Conservation (phyloP, 2,888 invertebrate genomes). For the Lithophane ornitopus region DNA sequence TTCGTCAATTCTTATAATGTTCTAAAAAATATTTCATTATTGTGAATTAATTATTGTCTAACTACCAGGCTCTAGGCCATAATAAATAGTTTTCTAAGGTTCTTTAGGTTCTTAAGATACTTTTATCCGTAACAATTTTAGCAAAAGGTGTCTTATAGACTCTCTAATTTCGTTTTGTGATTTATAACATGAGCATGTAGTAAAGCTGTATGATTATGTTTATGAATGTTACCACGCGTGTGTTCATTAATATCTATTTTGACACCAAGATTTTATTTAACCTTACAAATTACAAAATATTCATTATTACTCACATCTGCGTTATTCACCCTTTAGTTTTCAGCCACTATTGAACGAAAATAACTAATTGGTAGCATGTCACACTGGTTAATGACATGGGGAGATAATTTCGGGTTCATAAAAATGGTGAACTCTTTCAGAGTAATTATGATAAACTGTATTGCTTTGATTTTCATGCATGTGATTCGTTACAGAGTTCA, state of each 20-base stretch:
- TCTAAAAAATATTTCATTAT: not conserved
- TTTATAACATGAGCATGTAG: not conserved
- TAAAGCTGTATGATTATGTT: not conserved
- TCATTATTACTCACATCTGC: slow-evolving; percentile 36
- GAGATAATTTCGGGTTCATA: slow-evolving; percentile 60
- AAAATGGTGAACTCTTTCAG: slow-evolving; percentile 52
- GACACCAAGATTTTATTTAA: slow-evolving; percentile 23
- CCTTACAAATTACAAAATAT: slow-evolving; percentile 38
- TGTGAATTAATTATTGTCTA: not conserved
- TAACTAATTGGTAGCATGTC: slow-evolving; percentile 60
- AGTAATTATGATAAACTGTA: slow-evolving; percentile 59
- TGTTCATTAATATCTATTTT: slow-evolving; percentile 38
- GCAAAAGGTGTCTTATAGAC: not conserved
- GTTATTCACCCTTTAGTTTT: slow-evolving; percentile 44
- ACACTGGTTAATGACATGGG: slow-evolving; percentile 51
- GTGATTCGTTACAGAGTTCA: slow-evolving; percentile 20
- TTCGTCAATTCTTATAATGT: not conserved
- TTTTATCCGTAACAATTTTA: not conserved
- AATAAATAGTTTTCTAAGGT: not conserved
- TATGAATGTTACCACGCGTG: slow-evolving; percentile 12
- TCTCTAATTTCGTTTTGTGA: not conserved
- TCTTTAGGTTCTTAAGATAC: not conserved
- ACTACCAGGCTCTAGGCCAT: not conserved
- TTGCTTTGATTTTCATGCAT: slow-evolving; percentile 44
- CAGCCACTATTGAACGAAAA: slow-evolving; percentile 57